Percentiles rank a stretch among this genome's conserved stretches.
Conservation (phyloP, 2,888 invertebrate genomes). For the Chymomyza fuscimana region DNA sequence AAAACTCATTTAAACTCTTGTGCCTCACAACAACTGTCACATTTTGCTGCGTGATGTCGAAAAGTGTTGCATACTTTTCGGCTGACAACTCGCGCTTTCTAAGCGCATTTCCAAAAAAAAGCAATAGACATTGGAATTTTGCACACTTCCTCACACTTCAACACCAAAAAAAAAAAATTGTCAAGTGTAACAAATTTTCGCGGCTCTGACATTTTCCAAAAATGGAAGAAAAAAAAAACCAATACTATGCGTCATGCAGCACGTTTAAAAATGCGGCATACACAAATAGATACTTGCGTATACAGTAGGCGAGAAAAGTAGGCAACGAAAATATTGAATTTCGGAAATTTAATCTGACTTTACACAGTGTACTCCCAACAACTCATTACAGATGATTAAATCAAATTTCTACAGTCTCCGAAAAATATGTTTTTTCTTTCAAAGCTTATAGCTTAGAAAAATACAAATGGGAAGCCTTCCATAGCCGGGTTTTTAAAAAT, state of each 20-base stretch:
- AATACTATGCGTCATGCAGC: slow-evolving; percentile 21
- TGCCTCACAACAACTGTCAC: slow-evolving; percentile 23
- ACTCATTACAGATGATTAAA: too few relatives aligned
- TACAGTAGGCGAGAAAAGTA: background rate
- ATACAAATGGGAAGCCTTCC: too few relatives aligned
- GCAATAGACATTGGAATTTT: slow-evolving; percentile 39
- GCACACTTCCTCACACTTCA: slow-evolving; percentile 9
- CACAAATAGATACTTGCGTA: background rate
- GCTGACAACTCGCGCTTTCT: slow-evolving; percentile 35
- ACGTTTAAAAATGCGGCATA: slow-evolving; percentile 49
- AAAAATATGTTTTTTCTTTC: too few relatives aligned
- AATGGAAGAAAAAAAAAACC: slow-evolving; percentile 16
- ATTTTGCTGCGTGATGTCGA: slow-evolving; percentile 26
- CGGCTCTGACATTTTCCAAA: slow-evolving; percentile 49
- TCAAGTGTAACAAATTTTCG: slow-evolving; percentile 63
- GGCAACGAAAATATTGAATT: background rate
- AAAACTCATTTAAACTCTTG: slow-evolving; percentile 12
- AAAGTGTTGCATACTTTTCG: slow-evolving; percentile 41
- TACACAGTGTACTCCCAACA: too few relatives aligned
- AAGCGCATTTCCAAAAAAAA: background rate
- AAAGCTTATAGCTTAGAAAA: too few relatives aligned
- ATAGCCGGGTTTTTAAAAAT: too few relatives aligned
- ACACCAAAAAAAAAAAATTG: slow-evolving; percentile 36
- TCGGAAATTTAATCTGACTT: background rate
- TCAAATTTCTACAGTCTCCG: too few relatives aligned